Conservation (phyloP, 2,113 vertebrate genomes). For the Anguilla rostrata region DNA sequence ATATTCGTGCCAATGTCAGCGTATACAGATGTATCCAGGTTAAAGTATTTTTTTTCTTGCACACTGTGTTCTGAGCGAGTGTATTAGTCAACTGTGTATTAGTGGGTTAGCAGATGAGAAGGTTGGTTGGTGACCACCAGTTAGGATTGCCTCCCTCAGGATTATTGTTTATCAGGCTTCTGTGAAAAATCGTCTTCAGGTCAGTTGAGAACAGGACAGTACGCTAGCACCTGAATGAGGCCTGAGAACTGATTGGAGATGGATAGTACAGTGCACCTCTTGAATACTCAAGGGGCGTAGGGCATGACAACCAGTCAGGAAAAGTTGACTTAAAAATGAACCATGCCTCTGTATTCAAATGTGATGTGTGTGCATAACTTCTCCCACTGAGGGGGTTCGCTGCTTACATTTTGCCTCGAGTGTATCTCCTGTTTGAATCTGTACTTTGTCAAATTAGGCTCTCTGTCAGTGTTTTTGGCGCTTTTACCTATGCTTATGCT, state of each 20-base stretch:
- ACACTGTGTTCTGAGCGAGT: no score
- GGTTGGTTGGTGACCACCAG: neutral
- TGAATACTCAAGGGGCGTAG: no score
- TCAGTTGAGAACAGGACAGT: neutral
- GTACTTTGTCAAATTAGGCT: neutral
- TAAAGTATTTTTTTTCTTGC: neutral
- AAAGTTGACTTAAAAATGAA: no score
- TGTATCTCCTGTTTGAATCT: neutral
- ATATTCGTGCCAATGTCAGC: neutral
- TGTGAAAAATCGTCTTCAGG: neutral
- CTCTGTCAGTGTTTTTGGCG: neutral
- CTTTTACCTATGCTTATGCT: neutral
- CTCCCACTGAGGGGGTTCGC: neutral
- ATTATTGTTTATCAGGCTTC: neutral
- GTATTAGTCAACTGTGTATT: neutral
- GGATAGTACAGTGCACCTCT: no score
- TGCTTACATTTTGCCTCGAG: neutral
- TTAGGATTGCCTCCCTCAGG: neutral
- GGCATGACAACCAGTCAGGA: neutral
- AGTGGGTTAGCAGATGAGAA: neutral
- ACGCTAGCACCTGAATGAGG: neutral
- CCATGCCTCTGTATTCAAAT: neutral
- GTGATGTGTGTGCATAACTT: neutral
- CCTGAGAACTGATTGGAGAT: neutral
- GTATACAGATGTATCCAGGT: neutral